phyloP scores from a whole-genome alignment of 2,113 vertebrate species.

The Amia ocellicauda region DNA sequence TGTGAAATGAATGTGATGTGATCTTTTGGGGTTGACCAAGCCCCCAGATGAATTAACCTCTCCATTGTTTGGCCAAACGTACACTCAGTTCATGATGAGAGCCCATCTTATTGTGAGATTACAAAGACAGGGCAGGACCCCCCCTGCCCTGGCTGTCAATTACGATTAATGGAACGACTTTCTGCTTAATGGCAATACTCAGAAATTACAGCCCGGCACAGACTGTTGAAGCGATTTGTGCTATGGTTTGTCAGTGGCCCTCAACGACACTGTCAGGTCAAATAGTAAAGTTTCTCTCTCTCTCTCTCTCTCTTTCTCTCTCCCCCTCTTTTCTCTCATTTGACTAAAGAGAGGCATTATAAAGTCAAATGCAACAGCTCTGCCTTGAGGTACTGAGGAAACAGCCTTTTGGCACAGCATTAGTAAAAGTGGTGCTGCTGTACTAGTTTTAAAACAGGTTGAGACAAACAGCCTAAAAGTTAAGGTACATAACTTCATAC shows the following conservation, averaged over 20 bases:
- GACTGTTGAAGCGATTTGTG: neutral
- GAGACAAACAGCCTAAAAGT: too few species aligned
- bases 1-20: neutral
- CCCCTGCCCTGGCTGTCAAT: conserved; percentile 34
- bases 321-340: too few species aligned
- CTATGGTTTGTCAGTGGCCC: neutral
- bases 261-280: too few species aligned
- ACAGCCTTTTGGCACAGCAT: too few species aligned
- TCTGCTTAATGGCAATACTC: conserved; percentile 13
- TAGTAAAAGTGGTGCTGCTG: too few species aligned
- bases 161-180: conserved; percentile 17
- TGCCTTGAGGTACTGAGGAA: too few species aligned
- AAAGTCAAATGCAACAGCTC: too few species aligned
- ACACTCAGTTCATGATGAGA: conserved; percentile 7
- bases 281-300: too few species aligned
- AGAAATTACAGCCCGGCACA: neutral
- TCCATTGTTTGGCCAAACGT: neutral
- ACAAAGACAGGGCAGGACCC: conserved; percentile 28
- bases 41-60: conserved; percentile 8
- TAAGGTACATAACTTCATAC: too few species aligned
- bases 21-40: conserved; percentile 32
- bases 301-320: too few species aligned
- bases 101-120: neutral
- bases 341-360: too few species aligned
- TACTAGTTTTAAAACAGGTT: too few species aligned